Conservation (phyloP, 1,140 invertebrate species). For the Heliconius himera region DNA sequence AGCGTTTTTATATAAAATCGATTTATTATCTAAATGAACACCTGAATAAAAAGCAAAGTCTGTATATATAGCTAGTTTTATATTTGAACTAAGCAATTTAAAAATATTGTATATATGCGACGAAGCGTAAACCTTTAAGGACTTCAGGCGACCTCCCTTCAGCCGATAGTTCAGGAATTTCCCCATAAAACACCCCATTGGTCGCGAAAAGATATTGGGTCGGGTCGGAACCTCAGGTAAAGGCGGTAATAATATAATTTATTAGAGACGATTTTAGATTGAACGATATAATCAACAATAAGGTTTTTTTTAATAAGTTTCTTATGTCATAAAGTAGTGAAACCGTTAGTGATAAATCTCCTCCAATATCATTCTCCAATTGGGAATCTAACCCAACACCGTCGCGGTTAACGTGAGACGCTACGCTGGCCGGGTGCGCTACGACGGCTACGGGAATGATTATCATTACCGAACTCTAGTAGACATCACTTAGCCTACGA, state of each 20-base stretch:
- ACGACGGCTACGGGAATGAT: too few species aligned
- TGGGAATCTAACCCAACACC: too few species aligned
- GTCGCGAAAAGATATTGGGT: slow-evolving; percentile 22
- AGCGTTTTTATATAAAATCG: too few species aligned
- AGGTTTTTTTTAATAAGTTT: not conserved
- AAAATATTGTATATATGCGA: not conserved
- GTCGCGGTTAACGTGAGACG: too few species aligned
- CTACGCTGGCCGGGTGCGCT: too few species aligned
- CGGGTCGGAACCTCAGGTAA: slow-evolving; percentile 13
- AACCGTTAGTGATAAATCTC: too few species aligned
- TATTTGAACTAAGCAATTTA: not conserved
- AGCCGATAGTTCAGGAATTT: slow-evolving; percentile 25
- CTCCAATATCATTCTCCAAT: too few species aligned
- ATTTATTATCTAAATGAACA: too few species aligned
- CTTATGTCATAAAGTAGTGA: too few species aligned
- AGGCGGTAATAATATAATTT: not conserved
- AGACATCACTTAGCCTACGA: too few species aligned
- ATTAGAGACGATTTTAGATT: not conserved
- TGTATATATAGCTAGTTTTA: not conserved
- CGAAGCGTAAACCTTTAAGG: not conserved
- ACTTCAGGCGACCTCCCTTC: not conserved
- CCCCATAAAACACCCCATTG: slow-evolving; percentile 27
- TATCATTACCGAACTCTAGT: not conserved
- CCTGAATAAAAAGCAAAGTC: not conserved
- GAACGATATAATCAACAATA: not conserved